Base-by-base conservation (phyloP, 2,797 vertebrate genomes). In the Graptemys geographica region DNA sequence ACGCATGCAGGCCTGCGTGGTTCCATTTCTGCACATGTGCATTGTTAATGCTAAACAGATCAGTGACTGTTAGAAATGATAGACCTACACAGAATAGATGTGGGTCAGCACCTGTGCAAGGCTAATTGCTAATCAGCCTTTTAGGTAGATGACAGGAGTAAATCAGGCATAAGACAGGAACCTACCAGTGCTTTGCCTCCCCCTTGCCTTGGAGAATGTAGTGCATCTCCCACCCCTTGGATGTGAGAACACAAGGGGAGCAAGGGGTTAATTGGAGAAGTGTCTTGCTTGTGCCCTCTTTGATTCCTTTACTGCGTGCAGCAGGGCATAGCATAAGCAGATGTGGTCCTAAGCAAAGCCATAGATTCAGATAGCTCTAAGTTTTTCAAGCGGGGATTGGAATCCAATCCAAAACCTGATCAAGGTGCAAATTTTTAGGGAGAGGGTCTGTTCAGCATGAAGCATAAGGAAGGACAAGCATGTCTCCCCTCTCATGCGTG, bases 81-180 rank as follows among this genome's bases (percentile, higher is more conserved):
- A 28, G 9, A 44, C 33, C 5, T n/a, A 69, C 28, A 27, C 47
- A 52, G 27, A 59, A 74, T 65, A 86, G 33, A 83, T 49, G 69
- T 44, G 59, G 56, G 76, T 93, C 69, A 69, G 65, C 51, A 41
- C 81, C 56, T 79, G 18, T n/a, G 53, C 51, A 82, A 69, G 57
- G 56, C 56, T 86, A 83, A 86, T 81, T 81, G 65, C 56, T 78
- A 83, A 87, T 91, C 84, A 87, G 87, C 56, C 79, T 89, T 41
- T 84, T 52, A 11, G 55, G 41, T 65, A 85, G 80, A 78, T 92
- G 62, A 88, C 53, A 85, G 25, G 49, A 59, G 57, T 88, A 62
- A 76, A 81, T 89, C 78, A 78, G 65, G 55, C 56, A 89, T 79
- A 27, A 74, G 31, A 44, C 15, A 52, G 74, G 15, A 81, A 44